Percentiles rank a stretch among this genome's conserved stretches.
These are phyloP conservation scores for Threskiornis aethiopicus DNA, from an alignment of 2,797 vertebrate species.

Conservation along the genomic window DNA sequence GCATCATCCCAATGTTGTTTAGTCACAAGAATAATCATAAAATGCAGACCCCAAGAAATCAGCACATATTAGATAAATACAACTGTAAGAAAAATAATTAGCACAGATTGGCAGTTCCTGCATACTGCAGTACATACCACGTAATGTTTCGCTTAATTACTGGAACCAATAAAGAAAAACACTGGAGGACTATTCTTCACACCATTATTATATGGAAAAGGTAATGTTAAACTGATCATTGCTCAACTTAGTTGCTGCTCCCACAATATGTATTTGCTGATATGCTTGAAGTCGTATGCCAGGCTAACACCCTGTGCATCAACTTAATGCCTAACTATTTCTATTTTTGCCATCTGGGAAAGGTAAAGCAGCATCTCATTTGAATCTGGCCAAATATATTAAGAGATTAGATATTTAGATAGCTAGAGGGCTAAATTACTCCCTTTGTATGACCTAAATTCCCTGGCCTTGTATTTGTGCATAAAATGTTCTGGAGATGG, in stretches of 20 bases:
- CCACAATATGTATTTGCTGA: background rate
- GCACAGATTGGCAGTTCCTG: background rate
- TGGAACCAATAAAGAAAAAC: background rate
- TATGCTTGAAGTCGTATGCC: background rate
- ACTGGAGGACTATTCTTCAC: background rate
- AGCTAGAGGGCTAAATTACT: background rate
- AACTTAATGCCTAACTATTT: background rate
- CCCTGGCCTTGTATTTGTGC: background rate
- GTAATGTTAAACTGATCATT: background rate
- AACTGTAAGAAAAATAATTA: slow-evolving; percentile 31
- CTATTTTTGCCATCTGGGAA: background rate
- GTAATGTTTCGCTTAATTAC: background rate
- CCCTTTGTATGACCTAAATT: background rate
- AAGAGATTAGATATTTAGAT: background rate
- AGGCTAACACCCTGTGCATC: background rate
- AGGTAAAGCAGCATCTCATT: background rate
- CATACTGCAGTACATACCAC: background rate
- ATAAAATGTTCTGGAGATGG: background rate
- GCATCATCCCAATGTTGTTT: background rate
- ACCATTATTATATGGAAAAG: background rate
- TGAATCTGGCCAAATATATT: background rate
- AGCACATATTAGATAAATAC: background rate
- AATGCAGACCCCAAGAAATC: background rate
- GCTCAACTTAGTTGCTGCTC: background rate
- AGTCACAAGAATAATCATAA: background rate